Evolutionary conservation across 2,113 vertebrate species (phyloP).

Genomic region (Loxodonta africana): DNA sequence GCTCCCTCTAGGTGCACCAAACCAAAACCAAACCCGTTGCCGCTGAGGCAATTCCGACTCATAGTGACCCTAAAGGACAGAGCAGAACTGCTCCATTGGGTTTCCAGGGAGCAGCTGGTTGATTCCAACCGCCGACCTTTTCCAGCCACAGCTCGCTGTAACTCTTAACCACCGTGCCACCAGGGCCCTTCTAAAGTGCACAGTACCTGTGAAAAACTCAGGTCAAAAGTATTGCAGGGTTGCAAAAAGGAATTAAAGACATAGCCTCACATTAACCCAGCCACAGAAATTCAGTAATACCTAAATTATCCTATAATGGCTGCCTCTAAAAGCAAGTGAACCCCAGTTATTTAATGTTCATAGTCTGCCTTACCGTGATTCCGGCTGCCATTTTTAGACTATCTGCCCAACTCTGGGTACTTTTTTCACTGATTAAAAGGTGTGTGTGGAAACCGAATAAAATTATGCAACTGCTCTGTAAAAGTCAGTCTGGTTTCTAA

Average conservation of each 20-base stretch:
- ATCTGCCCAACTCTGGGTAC: not conserved
- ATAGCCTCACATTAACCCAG: slow-evolving; percentile 35
- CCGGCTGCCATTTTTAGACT: slow-evolving; percentile 10
- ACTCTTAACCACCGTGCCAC: too few species aligned
- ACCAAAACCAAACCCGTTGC: too few species aligned
- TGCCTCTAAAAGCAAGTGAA: not conserved
- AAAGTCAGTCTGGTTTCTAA: slow-evolving; percentile 36
- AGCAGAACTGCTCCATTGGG: too few species aligned
- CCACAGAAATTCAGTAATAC: slow-evolving; percentile 40
- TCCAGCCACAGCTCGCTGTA: too few species aligned
- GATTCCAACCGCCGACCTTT: too few species aligned
- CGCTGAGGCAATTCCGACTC: too few species aligned
- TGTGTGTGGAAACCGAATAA: not conserved
- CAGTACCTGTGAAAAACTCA: slow-evolving; percentile 25
- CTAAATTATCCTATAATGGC: not conserved
- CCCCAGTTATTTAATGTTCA: not conserved
- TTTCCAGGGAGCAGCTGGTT: too few species aligned
- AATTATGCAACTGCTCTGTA: slow-evolving; percentile 53
- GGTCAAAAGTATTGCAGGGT: slow-evolving; percentile 31
- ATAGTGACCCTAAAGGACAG: too few species aligned
- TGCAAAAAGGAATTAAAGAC: slow-evolving; percentile 6
- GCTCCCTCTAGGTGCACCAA: too few species aligned
- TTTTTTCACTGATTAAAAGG: slow-evolving; percentile 8
- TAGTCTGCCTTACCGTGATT: not conserved
- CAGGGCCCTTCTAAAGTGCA: not conserved